A percentile compares a stretch with the other conserved stretches of the same genome.
Evolutionary conservation across 2,113 vertebrate genomes (phyloP).

Genomic region (Lanius collurio): DNA sequence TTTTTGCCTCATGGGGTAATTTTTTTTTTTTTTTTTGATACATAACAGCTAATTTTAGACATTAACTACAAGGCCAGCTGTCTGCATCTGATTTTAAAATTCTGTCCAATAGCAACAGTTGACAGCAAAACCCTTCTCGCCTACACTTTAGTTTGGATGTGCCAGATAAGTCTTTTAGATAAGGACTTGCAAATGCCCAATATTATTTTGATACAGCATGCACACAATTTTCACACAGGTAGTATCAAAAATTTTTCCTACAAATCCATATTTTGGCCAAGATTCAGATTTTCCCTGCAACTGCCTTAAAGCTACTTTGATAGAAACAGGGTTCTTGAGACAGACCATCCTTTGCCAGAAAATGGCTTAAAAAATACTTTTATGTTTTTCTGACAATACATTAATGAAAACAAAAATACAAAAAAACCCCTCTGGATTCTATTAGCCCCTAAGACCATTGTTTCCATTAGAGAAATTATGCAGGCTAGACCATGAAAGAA

Average conservation of each 20-base stretch:
- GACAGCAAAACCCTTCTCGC: background rate
- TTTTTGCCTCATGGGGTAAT: background rate
- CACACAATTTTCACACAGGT: background rate
- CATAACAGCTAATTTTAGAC: background rate
- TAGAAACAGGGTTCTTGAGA: background rate
- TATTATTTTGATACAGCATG: background rate
- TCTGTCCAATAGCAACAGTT: background rate
- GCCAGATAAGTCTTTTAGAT: background rate
- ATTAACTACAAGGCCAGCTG: background rate
- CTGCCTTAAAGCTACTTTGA: background rate
- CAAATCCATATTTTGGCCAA: background rate
- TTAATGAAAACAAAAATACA: background rate
- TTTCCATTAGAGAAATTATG: background rate
- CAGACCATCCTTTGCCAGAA: background rate
- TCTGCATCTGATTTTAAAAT: background rate
- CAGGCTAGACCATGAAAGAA: background rate
- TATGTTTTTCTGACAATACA: background rate
- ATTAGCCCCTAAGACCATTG: fast-evolving
- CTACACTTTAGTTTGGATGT: background rate
- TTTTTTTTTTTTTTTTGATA: background rate
- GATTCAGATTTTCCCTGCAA: background rate
- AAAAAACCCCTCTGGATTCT: background rate
- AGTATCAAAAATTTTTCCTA: background rate
- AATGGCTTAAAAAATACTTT: background rate
- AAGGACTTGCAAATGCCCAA: background rate